Evolutionary conservation across 1,140 invertebrate species (phyloP).

Genomic region (Pissodes strobi): DNA sequence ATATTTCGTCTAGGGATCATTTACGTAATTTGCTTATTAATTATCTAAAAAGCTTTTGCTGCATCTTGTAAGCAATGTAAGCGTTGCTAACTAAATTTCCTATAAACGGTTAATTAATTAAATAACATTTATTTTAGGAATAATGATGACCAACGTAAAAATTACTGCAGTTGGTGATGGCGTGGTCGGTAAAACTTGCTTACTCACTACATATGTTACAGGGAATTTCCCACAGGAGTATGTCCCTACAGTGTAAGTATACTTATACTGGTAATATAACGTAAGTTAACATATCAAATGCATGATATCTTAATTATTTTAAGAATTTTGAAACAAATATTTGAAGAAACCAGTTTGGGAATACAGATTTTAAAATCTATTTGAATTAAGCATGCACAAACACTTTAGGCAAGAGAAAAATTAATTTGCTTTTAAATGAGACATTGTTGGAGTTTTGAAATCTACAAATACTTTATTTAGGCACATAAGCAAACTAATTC

Average conservation of each 20-base stretch:
- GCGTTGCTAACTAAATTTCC: neutral
- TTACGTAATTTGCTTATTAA: too few relatives aligned
- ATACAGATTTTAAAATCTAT: neutral
- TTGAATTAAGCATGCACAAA: neutral
- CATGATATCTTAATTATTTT: neutral
- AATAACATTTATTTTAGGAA: conserved; percentile 2
- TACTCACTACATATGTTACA: conserved; percentile 87
- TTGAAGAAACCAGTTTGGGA: neutral
- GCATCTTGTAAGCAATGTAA: neutral
- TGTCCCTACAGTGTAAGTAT: conserved; percentile 85
- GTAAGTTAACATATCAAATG: too few relatives aligned
- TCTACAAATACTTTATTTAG: too few relatives aligned
- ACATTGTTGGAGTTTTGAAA: too few relatives aligned
- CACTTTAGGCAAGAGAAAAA: neutral
- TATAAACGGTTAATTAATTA: neutral
- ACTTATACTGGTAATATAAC: neutral
- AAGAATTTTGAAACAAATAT: neutral
- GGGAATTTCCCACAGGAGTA: conserved; percentile 87
- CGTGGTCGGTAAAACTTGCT: conserved; percentile 91
- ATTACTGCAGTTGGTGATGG: conserved; percentile 55
- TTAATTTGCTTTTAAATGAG: neutral
- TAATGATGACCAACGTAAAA: conserved; percentile 43
- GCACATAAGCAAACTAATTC: too few relatives aligned
- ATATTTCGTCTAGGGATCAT: too few relatives aligned
- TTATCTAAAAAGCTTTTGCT: neutral